These are phyloP conservation scores for Halyomorpha halys DNA, from an alignment of 1,140 invertebrate genomes.

Conservation along the genomic window DNA sequence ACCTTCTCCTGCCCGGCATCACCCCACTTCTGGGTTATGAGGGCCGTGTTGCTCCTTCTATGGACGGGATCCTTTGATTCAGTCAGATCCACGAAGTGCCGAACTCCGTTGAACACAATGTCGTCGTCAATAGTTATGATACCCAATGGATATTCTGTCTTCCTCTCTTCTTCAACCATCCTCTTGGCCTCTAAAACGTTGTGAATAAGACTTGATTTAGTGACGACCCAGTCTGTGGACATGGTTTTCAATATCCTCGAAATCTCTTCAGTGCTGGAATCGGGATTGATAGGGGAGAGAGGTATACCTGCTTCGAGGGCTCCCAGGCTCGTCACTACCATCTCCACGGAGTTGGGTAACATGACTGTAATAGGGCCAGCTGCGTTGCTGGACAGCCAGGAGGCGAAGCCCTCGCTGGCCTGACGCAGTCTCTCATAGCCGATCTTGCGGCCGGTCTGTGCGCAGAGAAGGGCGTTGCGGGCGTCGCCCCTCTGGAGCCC, in stretches of 20 bases:
- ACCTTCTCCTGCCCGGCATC: neutral
- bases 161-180: neutral
- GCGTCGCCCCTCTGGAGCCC: too few species aligned
- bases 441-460: neutral
- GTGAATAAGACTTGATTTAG: neutral
- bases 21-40: neutral
- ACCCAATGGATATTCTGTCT: neutral
- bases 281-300: neutral
- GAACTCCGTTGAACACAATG: constrained; percentile 1
- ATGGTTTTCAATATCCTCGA: neutral
- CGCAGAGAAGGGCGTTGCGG: neutral
- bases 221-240: neutral
- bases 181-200: neutral
- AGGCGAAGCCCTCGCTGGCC: neutral
- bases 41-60: neutral
- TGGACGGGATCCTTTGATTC: neutral
- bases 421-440: neutral
- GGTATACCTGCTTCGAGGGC: constrained; percentile 1
- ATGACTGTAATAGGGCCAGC: neutral
- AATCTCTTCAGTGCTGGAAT: neutral
- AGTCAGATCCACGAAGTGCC: constrained; percentile 1
- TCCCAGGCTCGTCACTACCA: neutral
- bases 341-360: neutral
- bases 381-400: neutral
- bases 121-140: constrained; percentile 8